These are phyloP conservation scores for Tichodroma muraria DNA, from an alignment of 2,113 vertebrate species.

Conservation along the genomic window DNA sequence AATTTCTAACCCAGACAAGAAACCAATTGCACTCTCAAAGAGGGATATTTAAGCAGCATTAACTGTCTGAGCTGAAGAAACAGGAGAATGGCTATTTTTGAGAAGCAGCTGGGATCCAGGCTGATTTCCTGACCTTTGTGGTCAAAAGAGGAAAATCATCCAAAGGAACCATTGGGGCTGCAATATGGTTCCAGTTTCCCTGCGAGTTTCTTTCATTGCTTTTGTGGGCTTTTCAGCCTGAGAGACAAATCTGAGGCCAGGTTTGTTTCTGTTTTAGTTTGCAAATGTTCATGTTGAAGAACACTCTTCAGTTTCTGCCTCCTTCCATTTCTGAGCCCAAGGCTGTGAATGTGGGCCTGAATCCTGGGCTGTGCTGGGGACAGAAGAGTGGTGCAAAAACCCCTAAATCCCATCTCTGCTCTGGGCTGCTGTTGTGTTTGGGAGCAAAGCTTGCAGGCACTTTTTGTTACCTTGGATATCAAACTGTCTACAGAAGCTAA, in stretches of 20 bases:
- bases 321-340: background rate
- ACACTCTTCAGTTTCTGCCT: background rate
- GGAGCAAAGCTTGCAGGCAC: no score
- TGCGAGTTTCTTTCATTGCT: background rate
- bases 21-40: conserved; percentile 15
- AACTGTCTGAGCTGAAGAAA: conserved; percentile 33
- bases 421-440: no score
- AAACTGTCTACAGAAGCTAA: no score
- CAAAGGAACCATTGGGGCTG: background rate
- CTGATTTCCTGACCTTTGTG: conserved; percentile 20
- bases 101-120: background rate
- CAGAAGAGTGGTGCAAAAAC: no score
- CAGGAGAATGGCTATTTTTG: background rate
- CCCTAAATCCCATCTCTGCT: no score
- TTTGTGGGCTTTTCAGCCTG: background rate
- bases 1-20: conserved; percentile 39
- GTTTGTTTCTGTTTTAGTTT: background rate
- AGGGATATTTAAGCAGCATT: background rate
- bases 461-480: no score
- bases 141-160: background rate
- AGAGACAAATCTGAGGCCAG: background rate
- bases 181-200: background rate
- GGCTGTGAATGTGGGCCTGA: background rate
- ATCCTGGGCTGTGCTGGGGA: no score
- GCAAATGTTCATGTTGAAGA: background rate